Percentiles rank a stretch among this genome's conserved stretches.
Evolutionary conservation across 2,113 vertebrate genomes (phyloP).

Genomic region (Lonchura striata): DNA sequence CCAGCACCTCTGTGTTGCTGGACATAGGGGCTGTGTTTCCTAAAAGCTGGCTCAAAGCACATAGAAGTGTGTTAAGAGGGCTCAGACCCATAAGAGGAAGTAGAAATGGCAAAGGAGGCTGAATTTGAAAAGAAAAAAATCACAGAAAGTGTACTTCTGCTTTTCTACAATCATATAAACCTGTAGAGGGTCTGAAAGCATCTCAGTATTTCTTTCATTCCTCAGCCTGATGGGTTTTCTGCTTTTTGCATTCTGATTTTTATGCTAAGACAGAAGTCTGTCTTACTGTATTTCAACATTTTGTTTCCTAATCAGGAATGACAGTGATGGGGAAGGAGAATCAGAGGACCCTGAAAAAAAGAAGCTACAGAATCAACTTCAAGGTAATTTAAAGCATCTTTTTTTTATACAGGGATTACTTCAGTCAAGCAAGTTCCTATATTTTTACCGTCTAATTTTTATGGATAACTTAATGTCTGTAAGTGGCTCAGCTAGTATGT

Average conservation of each 20-base stretch:
- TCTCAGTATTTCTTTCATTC: background rate
- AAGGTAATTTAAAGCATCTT: conserved; percentile 78
- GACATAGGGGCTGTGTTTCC: background rate
- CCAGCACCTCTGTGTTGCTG: background rate
- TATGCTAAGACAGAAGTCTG: background rate
- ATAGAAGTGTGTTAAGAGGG: background rate
- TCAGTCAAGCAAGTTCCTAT: background rate
- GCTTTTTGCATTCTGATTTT: background rate
- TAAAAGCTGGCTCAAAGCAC: background rate
- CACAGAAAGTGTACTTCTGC: background rate
- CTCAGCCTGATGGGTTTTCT: background rate
- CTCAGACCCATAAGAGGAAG: background rate
- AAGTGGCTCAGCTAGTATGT: background rate
- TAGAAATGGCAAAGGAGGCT: background rate
- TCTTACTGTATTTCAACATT: background rate
- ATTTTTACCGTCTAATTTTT: background rate
- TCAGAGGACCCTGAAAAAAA: conserved; percentile 95
- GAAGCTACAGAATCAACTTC: conserved; percentile 96
- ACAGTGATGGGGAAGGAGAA: conserved; percentile 94
- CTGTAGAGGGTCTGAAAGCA: background rate
- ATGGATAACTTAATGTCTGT: background rate
- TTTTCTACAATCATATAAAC: background rate
- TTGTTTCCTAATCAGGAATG: conserved; percentile 82
- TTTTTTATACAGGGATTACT: background rate
- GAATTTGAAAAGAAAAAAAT: background rate